Evolutionary conservation across 2,888 invertebrate species (phyloP), one percentile per base, ranked within the genome.

Genomic region (Lycophotia porphyrea): DNA sequence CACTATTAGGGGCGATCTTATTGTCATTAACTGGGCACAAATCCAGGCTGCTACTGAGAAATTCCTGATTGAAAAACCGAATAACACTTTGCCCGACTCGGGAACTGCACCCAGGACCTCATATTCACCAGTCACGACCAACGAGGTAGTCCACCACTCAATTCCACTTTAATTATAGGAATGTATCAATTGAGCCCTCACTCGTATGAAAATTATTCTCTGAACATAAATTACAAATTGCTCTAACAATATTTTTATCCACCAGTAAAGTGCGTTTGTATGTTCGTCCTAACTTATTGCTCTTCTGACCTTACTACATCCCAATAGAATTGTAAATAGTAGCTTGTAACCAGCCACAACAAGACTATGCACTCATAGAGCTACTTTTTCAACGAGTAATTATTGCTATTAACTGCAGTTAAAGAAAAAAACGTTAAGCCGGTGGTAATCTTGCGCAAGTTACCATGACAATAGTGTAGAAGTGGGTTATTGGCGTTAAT

Each of bases 351-450:
- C 18, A 60, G n/a, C 36, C 27, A 9, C 52, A 55, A 79, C 84
- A 4, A 74, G 71, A 34, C 76, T 44, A 36, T n/a, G n/a, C 71
- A 74, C 76, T 77, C 21, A 63, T 24, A 18, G 8, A 52, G 47
- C 47, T 34, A 71, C 81, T 71, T 68, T 84, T 74, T 61, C 58
- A 71, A 61, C 65, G 61, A 44, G 27, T 71, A 79, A 84, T 74
- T 83, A 84, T 74, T 83, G 58, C 55, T 58, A 63, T 79, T 78
- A 81, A 79, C 74, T 68, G 68, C 80, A 84, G 65, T 68, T 58
- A 31, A 5, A 49, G 61, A 80, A 80, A 68, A 68, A 82, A 69
- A 74, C 55, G 55, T 66, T 55, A 63, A 78, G 61, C 42, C 52
- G 58, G 34, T 18, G 27, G 60, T 83, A 64, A 73, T 74, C 74